These are phyloP conservation scores for Upupa epops DNA, from an alignment of 2,113 vertebrate species.

Conservation along the genomic window DNA sequence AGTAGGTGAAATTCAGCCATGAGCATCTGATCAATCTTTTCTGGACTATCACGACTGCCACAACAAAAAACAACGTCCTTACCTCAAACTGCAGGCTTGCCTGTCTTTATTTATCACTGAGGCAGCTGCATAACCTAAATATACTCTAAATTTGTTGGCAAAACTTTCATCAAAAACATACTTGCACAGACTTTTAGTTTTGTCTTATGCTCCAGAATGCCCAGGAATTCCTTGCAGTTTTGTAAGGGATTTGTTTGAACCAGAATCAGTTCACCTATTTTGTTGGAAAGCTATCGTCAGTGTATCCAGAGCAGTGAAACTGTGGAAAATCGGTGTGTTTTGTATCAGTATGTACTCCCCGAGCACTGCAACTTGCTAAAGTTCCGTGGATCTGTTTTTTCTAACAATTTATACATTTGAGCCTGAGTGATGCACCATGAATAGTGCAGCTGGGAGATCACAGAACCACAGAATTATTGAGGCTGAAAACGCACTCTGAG, in stretches of 20 bases:
- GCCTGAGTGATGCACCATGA: too few relatives aligned
- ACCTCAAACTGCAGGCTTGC: not conserved
- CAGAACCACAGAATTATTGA: too few relatives aligned
- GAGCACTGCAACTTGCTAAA: not conserved
- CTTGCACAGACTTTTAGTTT: accelerated
- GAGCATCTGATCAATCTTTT: not conserved
- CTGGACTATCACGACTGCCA: not conserved
- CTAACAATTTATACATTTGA: not conserved
- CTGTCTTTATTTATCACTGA: not conserved
- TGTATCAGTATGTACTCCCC: not conserved
- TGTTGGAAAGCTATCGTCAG: not conserved
- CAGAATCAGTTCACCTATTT: not conserved
- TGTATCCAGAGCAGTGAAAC: not conserved
- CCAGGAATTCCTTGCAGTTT: not conserved
- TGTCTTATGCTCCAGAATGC: not conserved
- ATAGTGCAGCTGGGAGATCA: too few relatives aligned
- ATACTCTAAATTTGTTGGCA: not conserved
- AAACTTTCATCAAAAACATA: not conserved
- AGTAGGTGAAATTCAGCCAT: not conserved
- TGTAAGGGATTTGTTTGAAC: not conserved
- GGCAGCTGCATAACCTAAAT: not conserved
- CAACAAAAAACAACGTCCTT: not conserved
- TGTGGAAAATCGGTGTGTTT: not conserved
- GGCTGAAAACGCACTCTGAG: too few relatives aligned
- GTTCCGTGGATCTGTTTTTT: not conserved